Evolutionary conservation across 2,888 invertebrate species (phyloP).

Genomic region (Acrobasis consociella): DNA sequence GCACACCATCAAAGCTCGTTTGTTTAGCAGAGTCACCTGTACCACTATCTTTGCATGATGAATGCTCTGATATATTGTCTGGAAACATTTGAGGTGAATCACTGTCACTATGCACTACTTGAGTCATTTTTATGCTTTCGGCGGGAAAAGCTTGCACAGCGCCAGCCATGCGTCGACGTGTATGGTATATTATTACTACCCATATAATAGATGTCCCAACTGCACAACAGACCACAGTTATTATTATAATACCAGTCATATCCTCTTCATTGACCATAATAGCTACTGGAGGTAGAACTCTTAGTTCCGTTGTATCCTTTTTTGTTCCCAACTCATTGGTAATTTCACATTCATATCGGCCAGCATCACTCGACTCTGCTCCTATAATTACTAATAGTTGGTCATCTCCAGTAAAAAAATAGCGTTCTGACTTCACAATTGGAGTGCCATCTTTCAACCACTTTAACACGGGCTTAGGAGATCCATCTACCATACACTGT

Average conservation of each 20-base stretch:
- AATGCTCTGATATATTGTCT: constrained; percentile 89
- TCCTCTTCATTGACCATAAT: constrained; percentile 87
- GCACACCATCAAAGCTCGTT: constrained; percentile 85
- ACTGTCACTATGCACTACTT: constrained; percentile 78
- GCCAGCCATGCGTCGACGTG: constrained; percentile 85
- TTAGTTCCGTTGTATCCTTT: constrained; percentile 87
- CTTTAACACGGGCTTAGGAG: constrained; percentile 89
- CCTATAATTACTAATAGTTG: constrained; percentile 94
- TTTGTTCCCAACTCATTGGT: constrained; percentile 92
- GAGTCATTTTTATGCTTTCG: constrained; percentile 76
- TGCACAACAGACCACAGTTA: constrained; percentile 94
- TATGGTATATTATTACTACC: constrained; percentile 95
- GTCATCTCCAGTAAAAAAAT: constrained; percentile 93
- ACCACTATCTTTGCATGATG: constrained; percentile 90
- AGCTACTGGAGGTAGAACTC: constrained; percentile 84
- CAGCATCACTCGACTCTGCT: constrained; percentile 89
- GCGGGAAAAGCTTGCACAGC: constrained; percentile 73
- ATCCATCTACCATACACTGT: constrained; percentile 93
- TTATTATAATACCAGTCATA: constrained; percentile 93
- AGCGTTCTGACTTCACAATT: constrained; percentile 88
- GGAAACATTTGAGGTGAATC: constrained; percentile 78
- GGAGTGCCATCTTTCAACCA: constrained; percentile 94
- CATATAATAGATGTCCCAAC: constrained; percentile 95
- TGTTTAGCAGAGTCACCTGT: constrained; percentile 91
- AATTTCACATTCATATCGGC: constrained; percentile 94